These are phyloP conservation scores for Malurus leucopterus DNA, from an alignment of 2,797 vertebrate species.

Conservation along the genomic window DNA sequence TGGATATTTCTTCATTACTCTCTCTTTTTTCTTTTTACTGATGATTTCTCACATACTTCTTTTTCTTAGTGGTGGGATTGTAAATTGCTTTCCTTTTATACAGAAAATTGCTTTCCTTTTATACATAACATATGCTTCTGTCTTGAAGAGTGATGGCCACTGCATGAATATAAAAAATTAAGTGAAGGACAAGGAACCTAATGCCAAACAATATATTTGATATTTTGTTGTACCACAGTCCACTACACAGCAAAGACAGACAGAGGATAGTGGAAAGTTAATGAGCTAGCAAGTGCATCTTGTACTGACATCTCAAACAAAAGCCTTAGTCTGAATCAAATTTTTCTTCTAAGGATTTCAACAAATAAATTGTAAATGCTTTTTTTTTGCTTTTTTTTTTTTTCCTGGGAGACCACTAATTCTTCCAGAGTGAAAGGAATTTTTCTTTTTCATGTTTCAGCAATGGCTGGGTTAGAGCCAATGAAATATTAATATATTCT, in stretches of 20 bases:
- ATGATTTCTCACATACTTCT: neutral
- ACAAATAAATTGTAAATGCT: neutral
- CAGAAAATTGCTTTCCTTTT: neutral
- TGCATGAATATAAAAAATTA: neutral
- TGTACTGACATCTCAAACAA: neutral
- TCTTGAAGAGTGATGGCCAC: neutral
- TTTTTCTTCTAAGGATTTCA: neutral
- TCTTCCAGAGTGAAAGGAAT: neutral
- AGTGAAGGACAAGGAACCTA: neutral
- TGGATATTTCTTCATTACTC: neutral
- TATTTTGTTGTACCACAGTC: neutral
- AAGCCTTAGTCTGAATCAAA: neutral
- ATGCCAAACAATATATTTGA: neutral
- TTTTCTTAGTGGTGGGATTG: neutral
- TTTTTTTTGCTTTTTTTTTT: neutral
- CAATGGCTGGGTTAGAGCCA: neutral
- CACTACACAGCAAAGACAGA: neutral
- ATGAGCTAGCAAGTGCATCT: neutral
- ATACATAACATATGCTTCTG: neutral
- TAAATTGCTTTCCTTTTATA: neutral
- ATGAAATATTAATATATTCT: neutral
- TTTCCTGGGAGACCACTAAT: neutral
- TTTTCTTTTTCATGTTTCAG: neutral
- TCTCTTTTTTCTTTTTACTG: neutral
- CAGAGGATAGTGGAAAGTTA: neutral